Conservation (phyloP, 2,797 vertebrate species). For the Perodicticus potto region DNA sequence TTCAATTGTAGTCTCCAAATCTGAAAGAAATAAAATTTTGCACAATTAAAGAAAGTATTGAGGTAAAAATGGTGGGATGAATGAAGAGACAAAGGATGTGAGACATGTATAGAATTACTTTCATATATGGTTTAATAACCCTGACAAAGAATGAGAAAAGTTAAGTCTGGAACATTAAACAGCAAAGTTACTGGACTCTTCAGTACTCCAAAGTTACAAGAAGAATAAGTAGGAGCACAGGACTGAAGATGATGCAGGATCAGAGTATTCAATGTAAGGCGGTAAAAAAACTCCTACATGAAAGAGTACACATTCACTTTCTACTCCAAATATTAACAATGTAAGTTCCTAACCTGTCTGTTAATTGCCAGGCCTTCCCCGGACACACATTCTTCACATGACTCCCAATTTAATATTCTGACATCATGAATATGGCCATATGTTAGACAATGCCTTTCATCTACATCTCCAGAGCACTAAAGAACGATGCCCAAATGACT, state of each 20-base stretch:
- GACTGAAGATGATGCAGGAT: background rate
- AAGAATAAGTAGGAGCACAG: background rate
- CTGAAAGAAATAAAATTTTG: constrained; percentile 68
- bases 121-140: background rate
- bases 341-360: background rate
- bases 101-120: background rate
- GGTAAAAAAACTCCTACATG: background rate
- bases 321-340: background rate
- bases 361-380: background rate
- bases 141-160: background rate
- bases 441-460: background rate
- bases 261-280: background rate
- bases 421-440: background rate
- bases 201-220: background rate
- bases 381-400: background rate
- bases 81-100: background rate
- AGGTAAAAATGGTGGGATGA: background rate
- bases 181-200: background rate
- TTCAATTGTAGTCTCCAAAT: constrained; percentile 41
- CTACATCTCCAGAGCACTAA: background rate
- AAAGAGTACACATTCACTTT: background rate
- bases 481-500: background rate
- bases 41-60: background rate
- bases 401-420: background rate
- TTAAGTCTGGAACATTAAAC: background rate